phyloP scores from a whole-genome alignment of 2,888 invertebrate species.

The Lottia gigantea region DNA sequence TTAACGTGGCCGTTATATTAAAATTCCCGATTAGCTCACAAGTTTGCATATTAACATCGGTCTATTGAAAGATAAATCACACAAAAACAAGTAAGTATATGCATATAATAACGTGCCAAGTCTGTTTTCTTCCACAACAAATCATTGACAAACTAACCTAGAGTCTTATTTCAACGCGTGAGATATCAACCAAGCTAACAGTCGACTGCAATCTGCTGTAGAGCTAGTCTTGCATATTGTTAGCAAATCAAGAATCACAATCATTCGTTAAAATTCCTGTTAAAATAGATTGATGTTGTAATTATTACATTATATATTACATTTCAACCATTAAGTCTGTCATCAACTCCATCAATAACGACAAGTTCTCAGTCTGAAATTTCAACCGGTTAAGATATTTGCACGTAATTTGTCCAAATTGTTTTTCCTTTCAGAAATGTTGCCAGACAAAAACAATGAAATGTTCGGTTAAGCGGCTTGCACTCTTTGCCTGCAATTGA shows the following conservation, averaged over 20 bases:
- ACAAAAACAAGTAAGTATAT: too few relatives aligned
- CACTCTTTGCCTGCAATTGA: neutral
- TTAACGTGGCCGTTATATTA: too few relatives aligned
- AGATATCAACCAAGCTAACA: too few relatives aligned
- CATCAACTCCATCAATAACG: neutral
- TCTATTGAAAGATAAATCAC: too few relatives aligned
- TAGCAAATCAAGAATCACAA: neutral
- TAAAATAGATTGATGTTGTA: neutral
- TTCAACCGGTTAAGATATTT: slow-evolving; percentile 10
- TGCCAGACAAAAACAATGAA: neutral
- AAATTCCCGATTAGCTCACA: too few relatives aligned
- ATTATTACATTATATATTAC: slow-evolving; percentile 11
- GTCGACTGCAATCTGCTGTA: neutral
- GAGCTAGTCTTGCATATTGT: neutral
- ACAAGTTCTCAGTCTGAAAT: neutral
- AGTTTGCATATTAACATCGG: too few relatives aligned
- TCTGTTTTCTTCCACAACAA: too few relatives aligned
- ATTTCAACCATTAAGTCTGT: neutral
- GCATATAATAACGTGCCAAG: too few relatives aligned
- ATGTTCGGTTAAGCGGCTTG: slow-evolving; percentile 5
- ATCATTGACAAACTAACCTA: too few relatives aligned
- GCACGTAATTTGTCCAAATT: slow-evolving; percentile 4
- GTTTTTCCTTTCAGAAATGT: neutral
- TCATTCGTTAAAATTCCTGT: too few relatives aligned
- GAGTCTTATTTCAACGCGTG: too few relatives aligned